A percentile compares a stretch with the other conserved stretches of the same genome.
These are phyloP conservation scores for Heptranchias perlo DNA, from an alignment of 2,113 vertebrate species.

Conservation along the genomic window DNA sequence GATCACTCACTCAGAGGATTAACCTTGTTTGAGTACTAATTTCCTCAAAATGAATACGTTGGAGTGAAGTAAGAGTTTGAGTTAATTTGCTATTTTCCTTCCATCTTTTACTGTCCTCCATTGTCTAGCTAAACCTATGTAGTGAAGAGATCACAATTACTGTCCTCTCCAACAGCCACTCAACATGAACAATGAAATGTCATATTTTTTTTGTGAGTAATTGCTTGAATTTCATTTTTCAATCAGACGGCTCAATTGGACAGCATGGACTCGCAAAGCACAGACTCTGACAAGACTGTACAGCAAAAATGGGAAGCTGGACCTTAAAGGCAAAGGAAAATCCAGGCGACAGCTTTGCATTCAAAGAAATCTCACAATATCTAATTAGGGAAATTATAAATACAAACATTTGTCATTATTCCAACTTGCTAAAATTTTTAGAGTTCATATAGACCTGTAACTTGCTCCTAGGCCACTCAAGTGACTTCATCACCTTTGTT, in stretches of 20 bases:
- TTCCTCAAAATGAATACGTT: not conserved
- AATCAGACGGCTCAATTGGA: not conserved
- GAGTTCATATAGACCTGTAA: not conserved
- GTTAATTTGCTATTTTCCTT: not conserved
- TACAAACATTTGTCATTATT: not conserved
- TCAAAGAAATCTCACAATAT: not conserved
- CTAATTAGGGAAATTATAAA: not conserved
- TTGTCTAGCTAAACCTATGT: not conserved
- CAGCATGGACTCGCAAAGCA: not conserved
- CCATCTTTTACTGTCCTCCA: not conserved
- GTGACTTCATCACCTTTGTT: not conserved
- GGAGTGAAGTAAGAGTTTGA: not conserved
- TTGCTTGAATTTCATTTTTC: not conserved
- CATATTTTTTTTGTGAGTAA: not conserved
- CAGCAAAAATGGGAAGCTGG: not conserved
- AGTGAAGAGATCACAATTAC: not conserved
- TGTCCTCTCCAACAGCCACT: not conserved
- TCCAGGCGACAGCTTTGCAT: not conserved
- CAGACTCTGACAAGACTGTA: not conserved
- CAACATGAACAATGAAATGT: not conserved
- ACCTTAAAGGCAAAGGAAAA: not conserved
- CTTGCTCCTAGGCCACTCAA: not conserved
- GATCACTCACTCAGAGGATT: not conserved
- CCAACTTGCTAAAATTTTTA: not conserved
- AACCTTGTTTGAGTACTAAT: not conserved